A percentile compares a stretch with the other conserved stretches of the same genome.
Conservation (phyloP, 2,797 vertebrate genomes). For the Pangasius macronema region DNA sequence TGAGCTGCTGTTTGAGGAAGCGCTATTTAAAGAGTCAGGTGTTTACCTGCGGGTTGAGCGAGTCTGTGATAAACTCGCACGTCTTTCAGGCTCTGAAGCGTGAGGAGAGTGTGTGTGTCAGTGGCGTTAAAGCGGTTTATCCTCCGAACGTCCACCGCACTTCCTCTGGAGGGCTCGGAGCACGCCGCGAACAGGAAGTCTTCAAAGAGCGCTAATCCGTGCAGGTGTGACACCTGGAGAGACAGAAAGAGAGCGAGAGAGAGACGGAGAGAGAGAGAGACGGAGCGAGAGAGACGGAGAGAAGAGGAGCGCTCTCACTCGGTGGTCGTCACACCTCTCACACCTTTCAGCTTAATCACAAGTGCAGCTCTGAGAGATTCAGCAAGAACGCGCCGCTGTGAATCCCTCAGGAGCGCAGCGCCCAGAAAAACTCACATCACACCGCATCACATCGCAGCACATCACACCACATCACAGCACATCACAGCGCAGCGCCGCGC, state of each 20-base stretch:
- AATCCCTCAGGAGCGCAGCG: slow-evolving; percentile 34
- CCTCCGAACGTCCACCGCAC: slow-evolving; percentile 69
- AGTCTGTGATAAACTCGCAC: slow-evolving; percentile 81
- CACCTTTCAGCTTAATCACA: slow-evolving; percentile 46
- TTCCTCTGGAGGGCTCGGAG: slow-evolving; percentile 66
- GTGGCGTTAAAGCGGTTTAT: slow-evolving; percentile 82
- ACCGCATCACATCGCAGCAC: no score
- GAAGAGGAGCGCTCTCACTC: not conserved
- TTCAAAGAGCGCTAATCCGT: slow-evolving; percentile 83
- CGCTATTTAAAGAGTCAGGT: not conserved
- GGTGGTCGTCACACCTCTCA: slow-evolving; percentile 26
- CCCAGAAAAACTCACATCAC: not conserved
- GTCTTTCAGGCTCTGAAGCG: slow-evolving; percentile 69
- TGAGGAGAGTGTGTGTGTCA: slow-evolving; percentile 69
- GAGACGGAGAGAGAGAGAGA: slow-evolving; percentile 16
- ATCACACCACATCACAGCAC: not conserved
- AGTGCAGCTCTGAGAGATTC: slow-evolving; percentile 37
- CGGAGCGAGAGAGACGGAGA: not conserved
- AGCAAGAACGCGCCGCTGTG: slow-evolving; percentile 34
- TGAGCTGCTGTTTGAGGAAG: not conserved
- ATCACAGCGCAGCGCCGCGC: no score
- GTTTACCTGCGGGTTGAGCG: slow-evolving; percentile 76
- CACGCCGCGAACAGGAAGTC: slow-evolving; percentile 79
- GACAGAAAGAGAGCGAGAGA: not conserved
- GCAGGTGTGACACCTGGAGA: slow-evolving; percentile 78